Base-by-base conservation (phyloP, 2,797 vertebrate species). In the Ispidina lecontei region DNA sequence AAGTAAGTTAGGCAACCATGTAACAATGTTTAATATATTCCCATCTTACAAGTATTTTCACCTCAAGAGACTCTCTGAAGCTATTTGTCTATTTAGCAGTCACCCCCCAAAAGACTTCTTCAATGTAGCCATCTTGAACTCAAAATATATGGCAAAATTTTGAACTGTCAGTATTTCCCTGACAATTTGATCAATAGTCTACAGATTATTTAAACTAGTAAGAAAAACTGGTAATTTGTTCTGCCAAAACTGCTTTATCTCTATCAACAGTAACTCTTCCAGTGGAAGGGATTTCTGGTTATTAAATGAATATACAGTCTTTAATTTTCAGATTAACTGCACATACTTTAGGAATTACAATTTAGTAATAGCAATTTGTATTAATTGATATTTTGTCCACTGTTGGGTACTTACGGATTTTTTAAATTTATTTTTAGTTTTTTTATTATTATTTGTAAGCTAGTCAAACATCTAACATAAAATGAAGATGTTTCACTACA, bases 51-150 rank as follows among this genome's bases (percentile, higher is more conserved):
- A 58, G 11, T 28, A 63, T 10, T 73, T 74, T 22, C 44, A 60
- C 21, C 20, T 71, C 16, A 14, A 6, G 4, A 56, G 39, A 35
- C 5, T 35, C 26, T 46, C 51, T 8, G 10, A 72, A 16, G 35
- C 20, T 62, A 8, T 54, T 72, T 51, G 15, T 20, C 15, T 26
- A 70, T 54, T 80, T 41, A 83, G 22, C 19, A 70, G 17, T 33
- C 2, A 49, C 47, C 49, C 1, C 3, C 5, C 1, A 0, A 59
- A 3, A 63, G 31, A 58, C 29, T 41, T 68, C 14, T 51, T 39
- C 65, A 62, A 55, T 13, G 35, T 0, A 75, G 10, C 8, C 73
- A 19, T 49, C 41, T 44, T 37, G 9, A 19, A 87, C 17, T 9
- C 37, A 75, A 56, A 29, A 41, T 6, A 26, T 2, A 58, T 4